These are phyloP conservation scores for Hafferia zeledoni DNA, from an alignment of 2,797 vertebrate genomes.

Conservation along the genomic window DNA sequence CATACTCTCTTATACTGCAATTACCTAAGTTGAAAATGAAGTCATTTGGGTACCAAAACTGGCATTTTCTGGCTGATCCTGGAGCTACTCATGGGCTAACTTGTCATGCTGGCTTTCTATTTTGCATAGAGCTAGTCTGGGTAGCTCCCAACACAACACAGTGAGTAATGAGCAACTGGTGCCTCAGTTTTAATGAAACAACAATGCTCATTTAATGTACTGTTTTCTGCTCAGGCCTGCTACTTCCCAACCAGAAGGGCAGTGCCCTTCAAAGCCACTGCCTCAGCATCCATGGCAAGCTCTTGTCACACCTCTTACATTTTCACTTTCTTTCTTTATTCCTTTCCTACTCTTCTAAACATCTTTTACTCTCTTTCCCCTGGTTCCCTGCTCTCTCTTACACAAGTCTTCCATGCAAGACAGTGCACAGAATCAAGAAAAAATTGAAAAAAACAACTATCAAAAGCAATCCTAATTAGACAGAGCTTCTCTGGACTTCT, in stretches of 20 bases:
- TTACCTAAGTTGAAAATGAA: neutral
- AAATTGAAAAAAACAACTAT: neutral
- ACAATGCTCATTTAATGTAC: neutral
- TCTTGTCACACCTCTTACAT: neutral
- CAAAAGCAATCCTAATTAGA: neutral
- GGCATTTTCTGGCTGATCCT: neutral
- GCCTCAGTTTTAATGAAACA: neutral
- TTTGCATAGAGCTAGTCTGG: neutral
- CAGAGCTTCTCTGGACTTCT: neutral
- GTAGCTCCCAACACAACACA: neutral
- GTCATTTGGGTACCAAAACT: neutral
- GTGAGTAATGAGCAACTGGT: neutral
- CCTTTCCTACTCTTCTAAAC: neutral
- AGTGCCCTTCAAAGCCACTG: neutral
- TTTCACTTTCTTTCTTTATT: neutral
- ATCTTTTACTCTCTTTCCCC: neutral
- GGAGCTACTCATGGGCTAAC: neutral
- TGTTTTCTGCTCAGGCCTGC: neutral
- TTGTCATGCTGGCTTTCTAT: neutral
- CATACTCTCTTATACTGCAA: neutral
- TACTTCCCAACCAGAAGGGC: neutral
- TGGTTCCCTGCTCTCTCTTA: neutral
- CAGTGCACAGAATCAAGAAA: neutral
- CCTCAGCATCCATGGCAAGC: neutral
- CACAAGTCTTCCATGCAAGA: neutral